Evolutionary conservation across 2,888 invertebrate species (phyloP).

Genomic region (Tholera decimalis): DNA sequence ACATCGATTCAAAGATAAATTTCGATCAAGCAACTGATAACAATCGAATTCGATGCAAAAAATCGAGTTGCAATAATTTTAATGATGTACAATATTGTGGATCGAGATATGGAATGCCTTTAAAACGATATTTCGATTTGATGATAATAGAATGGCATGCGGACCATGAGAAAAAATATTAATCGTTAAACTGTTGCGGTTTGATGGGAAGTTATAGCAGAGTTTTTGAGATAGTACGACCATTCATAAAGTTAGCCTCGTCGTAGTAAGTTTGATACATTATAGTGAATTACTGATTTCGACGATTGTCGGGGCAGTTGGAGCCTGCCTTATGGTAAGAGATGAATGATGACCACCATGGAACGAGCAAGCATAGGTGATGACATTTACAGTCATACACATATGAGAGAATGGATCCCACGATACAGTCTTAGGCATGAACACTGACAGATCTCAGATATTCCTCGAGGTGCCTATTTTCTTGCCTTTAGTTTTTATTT

Average conservation of each 20-base stretch:
- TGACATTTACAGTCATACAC: too few species aligned
- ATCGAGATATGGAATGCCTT: conserved; percentile 55
- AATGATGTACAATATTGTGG: conserved; percentile 55
- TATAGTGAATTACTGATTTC: background rate
- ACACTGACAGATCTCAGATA: background rate
- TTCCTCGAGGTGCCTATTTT: background rate
- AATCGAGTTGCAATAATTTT: conserved; percentile 49
- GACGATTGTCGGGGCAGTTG: background rate
- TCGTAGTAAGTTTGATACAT: background rate
- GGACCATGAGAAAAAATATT: conserved; percentile 34
- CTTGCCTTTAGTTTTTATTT: background rate
- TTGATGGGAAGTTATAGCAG: background rate
- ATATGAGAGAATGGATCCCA: too few species aligned
- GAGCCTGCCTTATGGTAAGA: background rate
- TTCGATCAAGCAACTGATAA: conserved; percentile 46
- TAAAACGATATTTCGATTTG: conserved; percentile 49
- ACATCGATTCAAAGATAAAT: conserved; percentile 28
- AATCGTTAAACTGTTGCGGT: conserved; percentile 1
- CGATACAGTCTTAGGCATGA: too few species aligned
- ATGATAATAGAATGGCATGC: conserved; percentile 44
- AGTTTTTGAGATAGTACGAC: background rate
- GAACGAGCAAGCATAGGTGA: too few species aligned
- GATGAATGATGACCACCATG: background rate
- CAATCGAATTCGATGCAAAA: conserved; percentile 46
- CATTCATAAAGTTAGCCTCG: background rate